Base-by-base conservation (phyloP, 2,888 invertebrate genomes). In the Nymphalis urticae region DNA sequence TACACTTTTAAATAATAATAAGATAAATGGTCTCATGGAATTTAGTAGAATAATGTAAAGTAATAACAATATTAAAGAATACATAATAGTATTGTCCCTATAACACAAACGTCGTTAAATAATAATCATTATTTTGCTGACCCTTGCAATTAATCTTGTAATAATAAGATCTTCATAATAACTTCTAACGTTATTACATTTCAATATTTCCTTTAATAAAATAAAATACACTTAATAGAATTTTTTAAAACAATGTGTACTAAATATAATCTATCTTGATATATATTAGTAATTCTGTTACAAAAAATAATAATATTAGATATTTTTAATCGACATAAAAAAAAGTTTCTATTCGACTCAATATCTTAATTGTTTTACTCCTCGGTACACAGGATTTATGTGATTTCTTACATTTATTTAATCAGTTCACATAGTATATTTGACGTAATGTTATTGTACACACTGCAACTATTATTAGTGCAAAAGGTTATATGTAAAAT, bases 21-120 rank as follows among this genome's bases (percentile, higher is more conserved):
- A 4, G 42, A 42, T 42, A 42, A 42, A 48, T 59, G 24, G 19
- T 51, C 59, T n/a, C 59, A 21, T 36, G 50, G 50, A 47, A 24
- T n/a, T 58, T 36, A 50, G 24, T 59, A 65, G 32, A 53, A 24
- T 53, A 24, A 5, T 53, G 13, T 24, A 24, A 53, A 53, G 24
- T 42, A 13, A 10, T 42, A 13, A 42, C 4, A 13, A 13, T 42
- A 42, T 13, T 42, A 42, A 42, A 4, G 13, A 42, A 42, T 21
- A 21, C 42, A 42, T 10, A 42, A 42, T 13, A 13, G 4, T 42
- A 42, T 13, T 42, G 13, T 13, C 13, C 13, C 4, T 13, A 13
- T 42, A 10, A 42, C 42, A 42, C 3, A 36, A n/a, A 42, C 3
- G 9, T 42, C 10, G 9, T 42, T 42, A 13, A 42, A 42, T 42